phyloP scores from a whole-genome alignment of 2,797 vertebrate species.

The Hypotaenidia philippensis region DNA sequence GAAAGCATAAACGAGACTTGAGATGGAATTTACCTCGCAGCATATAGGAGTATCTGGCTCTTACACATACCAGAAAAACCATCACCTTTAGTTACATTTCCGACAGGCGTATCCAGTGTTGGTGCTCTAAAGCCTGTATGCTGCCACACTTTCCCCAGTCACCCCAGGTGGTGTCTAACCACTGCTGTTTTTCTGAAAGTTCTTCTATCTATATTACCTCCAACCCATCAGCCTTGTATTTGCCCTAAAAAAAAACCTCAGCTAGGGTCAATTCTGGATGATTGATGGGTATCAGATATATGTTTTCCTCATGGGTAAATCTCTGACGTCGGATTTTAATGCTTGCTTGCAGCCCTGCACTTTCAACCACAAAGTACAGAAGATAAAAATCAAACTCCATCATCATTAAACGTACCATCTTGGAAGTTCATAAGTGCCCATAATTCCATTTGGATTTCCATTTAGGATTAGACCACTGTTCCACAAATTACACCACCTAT shows the following conservation, averaged over 20 bases:
- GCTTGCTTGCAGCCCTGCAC: not conserved
- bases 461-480: not conserved
- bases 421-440: not conserved
- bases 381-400: not conserved
- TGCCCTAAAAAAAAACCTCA: not conserved
- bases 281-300: not conserved
- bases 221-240: not conserved
- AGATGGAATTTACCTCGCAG: not conserved
- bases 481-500: not conserved
- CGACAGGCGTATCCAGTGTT: fast-evolving
- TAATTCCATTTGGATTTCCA: slow-evolving; percentile 37
- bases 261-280: not conserved
- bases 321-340: not conserved
- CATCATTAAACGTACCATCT: not conserved
- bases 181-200: not conserved
- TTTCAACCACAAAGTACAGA: not conserved
- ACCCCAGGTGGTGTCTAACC: not conserved
- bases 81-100: not conserved
- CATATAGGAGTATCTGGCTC: not conserved
- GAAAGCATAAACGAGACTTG: not conserved
- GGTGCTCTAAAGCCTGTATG: not conserved
- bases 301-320: not conserved
- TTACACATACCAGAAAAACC: not conserved
- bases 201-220: not conserved
- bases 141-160: not conserved